Evolutionary conservation across 2,797 vertebrate species (phyloP).

Genomic region (Syngnathus acus): DNA sequence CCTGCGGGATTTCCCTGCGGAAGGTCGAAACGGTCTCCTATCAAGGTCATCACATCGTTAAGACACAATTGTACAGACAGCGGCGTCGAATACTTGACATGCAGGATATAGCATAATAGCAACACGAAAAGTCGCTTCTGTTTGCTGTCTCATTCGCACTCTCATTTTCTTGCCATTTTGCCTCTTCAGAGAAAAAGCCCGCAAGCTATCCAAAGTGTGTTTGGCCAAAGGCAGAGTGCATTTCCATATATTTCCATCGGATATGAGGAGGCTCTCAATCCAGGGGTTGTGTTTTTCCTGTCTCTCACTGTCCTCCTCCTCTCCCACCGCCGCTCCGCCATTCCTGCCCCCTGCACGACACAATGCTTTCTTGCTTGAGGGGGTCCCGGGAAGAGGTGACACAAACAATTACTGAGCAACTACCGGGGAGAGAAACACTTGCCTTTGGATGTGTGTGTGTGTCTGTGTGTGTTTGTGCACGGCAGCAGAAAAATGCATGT

Average conservation of each 20-base stretch:
- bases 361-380: conserved; percentile 49
- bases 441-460: conserved; percentile 28
- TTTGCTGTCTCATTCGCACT: conserved; percentile 36
- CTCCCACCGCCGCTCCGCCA: conserved; percentile 29
- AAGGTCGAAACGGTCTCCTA: conserved; percentile 20
- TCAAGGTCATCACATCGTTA: conserved; percentile 32
- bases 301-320: conserved; percentile 48
- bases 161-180: conserved; percentile 53
- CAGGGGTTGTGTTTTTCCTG: conserved; percentile 62
- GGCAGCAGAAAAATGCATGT: conserved; percentile 29
- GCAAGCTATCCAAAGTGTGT: conserved; percentile 60
- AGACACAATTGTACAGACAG: conserved; percentile 11
- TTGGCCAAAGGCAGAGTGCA: conserved; percentile 68
- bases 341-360: conserved; percentile 41
- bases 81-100: conserved; percentile 20
- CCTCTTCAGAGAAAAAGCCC: conserved; percentile 58
- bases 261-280: conserved; percentile 67
- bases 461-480: conserved; percentile 21
- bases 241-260: conserved; percentile 73
- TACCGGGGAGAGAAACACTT: conserved; percentile 59
- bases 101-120: conserved; percentile 40
- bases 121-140: conserved; percentile 34
- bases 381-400: conserved; percentile 63
- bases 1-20: conserved; percentile 23
- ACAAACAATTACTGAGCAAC: conserved; percentile 70